phyloP scores from a whole-genome alignment of 2,888 invertebrate genomes.

The Dynastes tityus region DNA sequence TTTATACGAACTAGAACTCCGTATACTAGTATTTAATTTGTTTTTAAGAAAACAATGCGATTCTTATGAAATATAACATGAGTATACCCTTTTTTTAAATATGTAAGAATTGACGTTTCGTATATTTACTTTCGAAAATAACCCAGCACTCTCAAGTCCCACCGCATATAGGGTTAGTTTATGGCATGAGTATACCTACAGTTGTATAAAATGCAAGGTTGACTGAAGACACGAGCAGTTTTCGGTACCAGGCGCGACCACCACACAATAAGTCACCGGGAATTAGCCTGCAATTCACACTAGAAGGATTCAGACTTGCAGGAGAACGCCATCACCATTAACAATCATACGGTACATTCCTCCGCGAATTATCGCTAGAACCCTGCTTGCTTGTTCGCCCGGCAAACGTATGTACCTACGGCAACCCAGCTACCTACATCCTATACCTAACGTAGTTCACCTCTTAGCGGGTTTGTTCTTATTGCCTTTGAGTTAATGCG shows the following conservation, averaged over 20 bases:
- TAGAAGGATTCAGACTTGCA: constrained; percentile 58
- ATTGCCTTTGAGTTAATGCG: constrained; percentile 25
- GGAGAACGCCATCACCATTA: constrained; percentile 54
- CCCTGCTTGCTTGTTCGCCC: constrained; percentile 22
- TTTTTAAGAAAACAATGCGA: not conserved
- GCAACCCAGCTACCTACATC: constrained; percentile 17
- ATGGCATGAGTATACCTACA: constrained; percentile 60
- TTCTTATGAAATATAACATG: not conserved
- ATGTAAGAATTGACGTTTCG: not conserved
- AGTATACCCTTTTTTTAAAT: not conserved
- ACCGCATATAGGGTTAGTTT: constrained; percentile 60
- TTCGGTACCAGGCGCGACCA: constrained; percentile 62
- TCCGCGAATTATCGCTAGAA: constrained; percentile 53
- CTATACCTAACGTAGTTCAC: constrained; percentile 16
- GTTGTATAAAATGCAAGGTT: constrained; percentile 65
- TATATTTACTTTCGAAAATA: not conserved
- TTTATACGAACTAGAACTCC: not conserved
- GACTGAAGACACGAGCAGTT: constrained; percentile 64
- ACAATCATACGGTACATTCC: constrained; percentile 58
- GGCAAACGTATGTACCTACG: constrained; percentile 16
- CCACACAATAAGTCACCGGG: constrained; percentile 63
- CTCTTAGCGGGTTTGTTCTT: constrained; percentile 12
- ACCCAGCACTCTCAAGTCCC: not conserved
- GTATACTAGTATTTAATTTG: not conserved
- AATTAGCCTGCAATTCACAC: constrained; percentile 65